Evolutionary conservation across 2,888 invertebrate species (phyloP).

Genomic region (Tipula helvola): DNA sequence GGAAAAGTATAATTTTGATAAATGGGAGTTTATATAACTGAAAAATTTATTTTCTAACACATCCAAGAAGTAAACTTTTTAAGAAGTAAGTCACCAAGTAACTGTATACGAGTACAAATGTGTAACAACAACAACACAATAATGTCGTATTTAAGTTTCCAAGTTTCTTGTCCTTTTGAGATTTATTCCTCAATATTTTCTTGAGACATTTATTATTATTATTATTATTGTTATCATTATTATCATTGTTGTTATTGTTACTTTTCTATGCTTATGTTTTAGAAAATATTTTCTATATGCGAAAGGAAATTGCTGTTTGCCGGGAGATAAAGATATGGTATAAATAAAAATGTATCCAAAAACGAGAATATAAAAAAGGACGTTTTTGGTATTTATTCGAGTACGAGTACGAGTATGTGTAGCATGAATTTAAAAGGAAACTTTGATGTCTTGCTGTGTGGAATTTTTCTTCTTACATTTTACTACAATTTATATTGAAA

Average conservation of each 20-base stretch:
- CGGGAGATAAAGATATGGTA: neutral
- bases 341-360: neutral
- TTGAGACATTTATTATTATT: neutral
- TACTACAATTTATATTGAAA: neutral
- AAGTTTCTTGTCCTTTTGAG: neutral
- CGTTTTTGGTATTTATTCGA: neutral
- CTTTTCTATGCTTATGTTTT: neutral
- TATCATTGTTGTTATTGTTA: neutral
- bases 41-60: neutral
- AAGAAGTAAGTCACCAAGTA: neutral
- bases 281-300: neutral
- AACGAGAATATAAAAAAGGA: neutral
- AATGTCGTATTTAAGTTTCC: neutral
- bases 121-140: neutral
- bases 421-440: neutral
- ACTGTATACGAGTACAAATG: neutral
- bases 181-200: neutral
- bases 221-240: neutral
- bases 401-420: neutral
- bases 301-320: neutral
- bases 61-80: neutral
- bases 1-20: neutral
- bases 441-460: neutral
- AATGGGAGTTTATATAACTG: neutral
- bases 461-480: neutral